These are phyloP conservation scores for Gymnopithys bicolor DNA, from an alignment of 2,797 vertebrate genomes.

Conservation along the genomic window DNA sequence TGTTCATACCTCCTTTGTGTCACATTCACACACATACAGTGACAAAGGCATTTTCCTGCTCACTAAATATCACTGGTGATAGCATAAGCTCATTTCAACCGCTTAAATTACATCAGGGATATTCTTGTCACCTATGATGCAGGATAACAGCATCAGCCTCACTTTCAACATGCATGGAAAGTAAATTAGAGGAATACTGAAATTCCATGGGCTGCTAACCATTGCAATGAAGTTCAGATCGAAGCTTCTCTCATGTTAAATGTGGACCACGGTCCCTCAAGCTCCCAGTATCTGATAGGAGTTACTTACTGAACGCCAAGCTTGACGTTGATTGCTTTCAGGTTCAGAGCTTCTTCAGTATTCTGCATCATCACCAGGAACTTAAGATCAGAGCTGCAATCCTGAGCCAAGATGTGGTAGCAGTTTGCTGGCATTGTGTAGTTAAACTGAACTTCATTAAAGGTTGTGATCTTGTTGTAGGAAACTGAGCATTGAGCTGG, in stretches of 20 bases:
- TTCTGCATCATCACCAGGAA: constrained; percentile 83
- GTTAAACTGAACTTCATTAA: constrained; percentile 71
- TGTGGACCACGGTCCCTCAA: fast-evolving
- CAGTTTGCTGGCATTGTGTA: constrained; percentile 80
- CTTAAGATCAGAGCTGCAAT: constrained; percentile 81
- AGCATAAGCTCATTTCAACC: not conserved
- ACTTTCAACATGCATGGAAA: not conserved
- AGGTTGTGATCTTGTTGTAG: constrained; percentile 66
- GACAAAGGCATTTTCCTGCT: not conserved
- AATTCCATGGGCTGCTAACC: not conserved
- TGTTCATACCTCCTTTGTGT: not conserved
- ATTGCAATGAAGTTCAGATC: not conserved
- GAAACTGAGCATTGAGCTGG: constrained; percentile 68
- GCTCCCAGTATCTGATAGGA: not conserved
- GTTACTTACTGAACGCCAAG: constrained; percentile 79
- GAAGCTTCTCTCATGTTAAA: not conserved
- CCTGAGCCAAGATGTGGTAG: constrained; percentile 83
- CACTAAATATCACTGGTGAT: not conserved
- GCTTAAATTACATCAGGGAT: not conserved
- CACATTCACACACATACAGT: not conserved
- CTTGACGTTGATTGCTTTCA: constrained; percentile 77
- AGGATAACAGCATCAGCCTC: not conserved
- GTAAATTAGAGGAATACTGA: not conserved
- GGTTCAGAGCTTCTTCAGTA: constrained; percentile 36
- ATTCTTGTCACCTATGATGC: not conserved